phyloP scores from a whole-genome alignment of 2,797 vertebrate genomes.

The Onychomys torridus region DNA sequence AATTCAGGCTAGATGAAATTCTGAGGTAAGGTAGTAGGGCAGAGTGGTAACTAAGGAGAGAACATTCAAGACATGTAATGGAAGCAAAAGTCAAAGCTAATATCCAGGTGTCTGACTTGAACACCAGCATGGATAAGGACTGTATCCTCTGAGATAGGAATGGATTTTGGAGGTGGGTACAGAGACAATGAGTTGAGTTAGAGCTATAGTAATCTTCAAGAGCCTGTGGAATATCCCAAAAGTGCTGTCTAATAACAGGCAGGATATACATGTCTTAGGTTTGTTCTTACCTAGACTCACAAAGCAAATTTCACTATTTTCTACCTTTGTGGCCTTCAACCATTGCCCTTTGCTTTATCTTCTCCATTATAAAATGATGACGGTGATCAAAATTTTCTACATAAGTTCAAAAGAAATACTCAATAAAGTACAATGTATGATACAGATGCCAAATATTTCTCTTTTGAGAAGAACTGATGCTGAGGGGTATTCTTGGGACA shows the following conservation, averaged over 20 bases:
- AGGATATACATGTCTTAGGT: neutral
- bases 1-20: neutral
- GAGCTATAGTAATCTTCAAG: neutral
- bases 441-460: neutral
- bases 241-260: constrained; percentile 12
- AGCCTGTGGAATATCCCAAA: neutral
- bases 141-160: neutral
- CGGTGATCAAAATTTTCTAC: constrained; percentile 1
- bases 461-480: neutral
- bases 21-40: neutral
- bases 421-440: neutral
- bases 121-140: neutral
- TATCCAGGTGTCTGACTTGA: neutral
- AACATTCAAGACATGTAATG: constrained; percentile 11
- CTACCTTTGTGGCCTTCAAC: neutral
- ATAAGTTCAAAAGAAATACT: neutral
- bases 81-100: constrained; percentile 38
- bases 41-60: neutral
- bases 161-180: neutral
- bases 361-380: neutral
- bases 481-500: neutral
- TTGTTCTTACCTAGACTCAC: constrained; percentile 18
- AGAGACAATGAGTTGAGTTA: constrained; percentile 16
- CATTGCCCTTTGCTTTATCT: neutral
- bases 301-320: constrained; percentile 51